phyloP scores from a whole-genome alignment of 2,113 vertebrate genomes.

The Desmodus rotundus region DNA sequence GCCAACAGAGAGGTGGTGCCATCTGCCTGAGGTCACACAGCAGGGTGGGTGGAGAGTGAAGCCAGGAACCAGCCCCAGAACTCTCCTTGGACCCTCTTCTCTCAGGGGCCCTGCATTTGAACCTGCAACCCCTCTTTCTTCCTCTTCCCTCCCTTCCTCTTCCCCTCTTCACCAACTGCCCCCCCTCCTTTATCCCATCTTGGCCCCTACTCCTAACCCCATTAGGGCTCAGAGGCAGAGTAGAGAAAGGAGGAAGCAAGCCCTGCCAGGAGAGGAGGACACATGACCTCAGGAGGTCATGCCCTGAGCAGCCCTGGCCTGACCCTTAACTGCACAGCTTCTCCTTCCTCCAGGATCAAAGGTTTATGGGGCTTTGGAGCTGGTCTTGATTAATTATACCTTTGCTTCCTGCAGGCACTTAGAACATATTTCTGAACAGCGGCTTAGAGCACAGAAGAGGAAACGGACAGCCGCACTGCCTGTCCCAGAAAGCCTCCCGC shows the following conservation, averaged over 20 bases:
- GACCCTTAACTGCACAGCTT: background rate
- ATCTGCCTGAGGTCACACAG: background rate
- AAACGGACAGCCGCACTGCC: background rate
- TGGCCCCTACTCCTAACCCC: background rate
- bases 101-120: background rate
- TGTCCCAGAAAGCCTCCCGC: background rate
- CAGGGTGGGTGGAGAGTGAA: background rate
- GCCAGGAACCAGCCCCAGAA: rapidly evolving
- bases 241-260: background rate
- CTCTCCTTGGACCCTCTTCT: background rate
- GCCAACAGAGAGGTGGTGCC: background rate
- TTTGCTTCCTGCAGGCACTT: background rate
- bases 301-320: background rate
- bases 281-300: background rate
- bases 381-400: background rate
- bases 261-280: background rate
- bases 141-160: background rate
- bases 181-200: background rate
- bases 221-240: background rate
- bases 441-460: background rate
- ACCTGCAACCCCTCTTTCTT: background rate
- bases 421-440: background rate
- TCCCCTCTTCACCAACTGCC: background rate
- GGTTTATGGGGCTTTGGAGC: background rate
- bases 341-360: background rate